phyloP scores from a whole-genome alignment of 2,888 invertebrate species.

The Tryphoninae sp. region DNA sequence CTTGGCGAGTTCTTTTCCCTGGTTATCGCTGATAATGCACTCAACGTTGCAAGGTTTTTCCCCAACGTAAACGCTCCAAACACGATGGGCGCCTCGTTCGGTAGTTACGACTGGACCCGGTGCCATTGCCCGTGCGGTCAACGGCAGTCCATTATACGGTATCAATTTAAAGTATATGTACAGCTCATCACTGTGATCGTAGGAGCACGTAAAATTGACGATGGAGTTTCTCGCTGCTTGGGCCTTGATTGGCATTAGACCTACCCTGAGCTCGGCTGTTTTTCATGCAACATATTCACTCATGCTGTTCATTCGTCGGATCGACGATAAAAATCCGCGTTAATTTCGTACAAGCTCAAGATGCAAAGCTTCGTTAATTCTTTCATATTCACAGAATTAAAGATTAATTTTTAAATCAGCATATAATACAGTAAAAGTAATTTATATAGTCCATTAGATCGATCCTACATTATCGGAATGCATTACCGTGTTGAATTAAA shows the following conservation, averaged over 20 bases:
- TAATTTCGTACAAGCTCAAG: constrained; percentile 60
- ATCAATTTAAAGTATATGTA: constrained; percentile 80
- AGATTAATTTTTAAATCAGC: neutral
- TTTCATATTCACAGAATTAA: neutral
- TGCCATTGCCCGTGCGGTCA: constrained; percentile 66
- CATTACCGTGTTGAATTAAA: constrained; percentile 9
- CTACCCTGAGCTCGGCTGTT: constrained; percentile 81
- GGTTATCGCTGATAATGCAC: constrained; percentile 72
- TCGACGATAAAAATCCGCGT: constrained; percentile 41
- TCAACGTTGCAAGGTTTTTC: constrained; percentile 72
- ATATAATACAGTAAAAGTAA: neutral
- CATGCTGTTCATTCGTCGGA: constrained; percentile 19
- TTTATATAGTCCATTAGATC: neutral
- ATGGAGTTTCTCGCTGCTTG: constrained; percentile 78
- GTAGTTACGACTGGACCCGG: constrained; percentile 66
- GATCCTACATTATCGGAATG: constrained; percentile 3
- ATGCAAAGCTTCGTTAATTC: constrained; percentile 25
- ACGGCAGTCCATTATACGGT: constrained; percentile 65
- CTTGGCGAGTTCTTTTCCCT: constrained; percentile 72
- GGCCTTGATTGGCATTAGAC: constrained; percentile 82
- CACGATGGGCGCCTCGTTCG: constrained; percentile 68
- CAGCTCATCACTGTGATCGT: constrained; percentile 79
- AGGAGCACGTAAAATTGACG: constrained; percentile 82
- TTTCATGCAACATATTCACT: constrained; percentile 65
- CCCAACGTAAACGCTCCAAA: constrained; percentile 78